These are phyloP conservation scores for Brachionus manjavacas DNA, from an alignment of 1,140 invertebrate species.

Conservation along the genomic window DNA sequence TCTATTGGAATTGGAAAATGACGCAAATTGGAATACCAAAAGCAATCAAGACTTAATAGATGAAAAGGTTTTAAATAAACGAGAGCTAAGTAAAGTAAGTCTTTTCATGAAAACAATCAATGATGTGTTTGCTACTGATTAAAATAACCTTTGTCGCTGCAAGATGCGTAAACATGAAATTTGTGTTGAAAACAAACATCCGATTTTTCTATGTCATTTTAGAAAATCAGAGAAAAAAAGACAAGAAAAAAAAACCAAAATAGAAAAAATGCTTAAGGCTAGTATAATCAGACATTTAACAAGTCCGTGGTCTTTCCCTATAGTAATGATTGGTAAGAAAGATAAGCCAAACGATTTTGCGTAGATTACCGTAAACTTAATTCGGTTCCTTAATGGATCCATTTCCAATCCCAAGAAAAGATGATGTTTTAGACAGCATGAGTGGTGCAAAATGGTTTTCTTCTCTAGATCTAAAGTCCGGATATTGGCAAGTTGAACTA, in stretches of 20 bases:
- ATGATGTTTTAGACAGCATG: neutral
- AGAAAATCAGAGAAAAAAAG: neutral
- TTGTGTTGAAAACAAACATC: neutral
- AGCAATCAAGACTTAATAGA: no score
- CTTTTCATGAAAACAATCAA: no score
- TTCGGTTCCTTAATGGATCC: neutral
- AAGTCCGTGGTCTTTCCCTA: neutral
- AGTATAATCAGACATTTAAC: neutral
- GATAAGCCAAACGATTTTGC: neutral
- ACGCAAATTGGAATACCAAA: no score
- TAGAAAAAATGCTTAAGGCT: neutral
- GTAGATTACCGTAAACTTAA: neutral
- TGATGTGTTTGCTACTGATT: no score
- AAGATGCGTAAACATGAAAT: neutral
- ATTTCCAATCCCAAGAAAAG: conserved; percentile 21
- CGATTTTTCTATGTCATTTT: neutral
- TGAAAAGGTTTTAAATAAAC: no score
- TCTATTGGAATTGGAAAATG: no score
- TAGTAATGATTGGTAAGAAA: neutral
- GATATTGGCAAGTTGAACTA: no score
- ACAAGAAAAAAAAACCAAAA: neutral
- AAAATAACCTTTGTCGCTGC: no score
- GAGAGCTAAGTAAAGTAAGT: no score
- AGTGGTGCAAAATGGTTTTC: conserved; percentile 7
- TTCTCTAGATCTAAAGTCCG: neutral